Evolutionary conservation across 92 coral and sea anemone species (phyloP), one percentile per base, ranked within the genome.

Genomic region (Zoanthus gigantus): DNA sequence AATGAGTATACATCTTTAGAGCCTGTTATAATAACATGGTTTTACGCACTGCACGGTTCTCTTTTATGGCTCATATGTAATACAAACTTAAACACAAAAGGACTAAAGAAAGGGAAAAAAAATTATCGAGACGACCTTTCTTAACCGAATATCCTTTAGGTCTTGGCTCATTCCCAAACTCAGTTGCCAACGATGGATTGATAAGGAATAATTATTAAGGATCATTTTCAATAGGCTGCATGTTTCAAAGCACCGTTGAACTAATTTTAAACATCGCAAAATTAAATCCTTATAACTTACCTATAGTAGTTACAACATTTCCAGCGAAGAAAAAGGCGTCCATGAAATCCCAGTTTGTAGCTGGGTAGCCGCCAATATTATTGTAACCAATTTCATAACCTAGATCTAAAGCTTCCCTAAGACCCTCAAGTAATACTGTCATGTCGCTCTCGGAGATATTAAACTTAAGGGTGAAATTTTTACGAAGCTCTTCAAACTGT

Each of bases 311-410:
- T 9, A 97, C 99, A 12, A 97, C 98, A 79, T 97, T 97, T 47
- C 99, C 99, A 85, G 96, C 99, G 90, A 97, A 97, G 85, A 93
- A 92, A 84, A 97, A 97, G 0, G 99, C 98, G 88, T 95, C 94
- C 99, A 97, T 95, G 74, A 95, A 97, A 69, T 88, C 89, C 99
- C 99, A 97, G 44, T 87, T 93, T 10, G 69, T 17, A 32, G 58
- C 74, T 37, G 94, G 90, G 78, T 82, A 88, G n/a, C 90, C 78
- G 57, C 79, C 79, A 8, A 13, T 57, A 0, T 60, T 18, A 86
- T 84, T 13, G 30, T 53, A 69, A 84, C 78, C 32, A 69, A 83
- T 86, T 63, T 95, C 95, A 82, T 91, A 97, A 3, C 99, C 99
- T 66, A 93, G 83, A 54, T 90, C 84, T 75, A 97, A 18, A 32